These are phyloP conservation scores for Busseola fusca DNA, from an alignment of 2,888 invertebrate species.

Conservation along the genomic window DNA sequence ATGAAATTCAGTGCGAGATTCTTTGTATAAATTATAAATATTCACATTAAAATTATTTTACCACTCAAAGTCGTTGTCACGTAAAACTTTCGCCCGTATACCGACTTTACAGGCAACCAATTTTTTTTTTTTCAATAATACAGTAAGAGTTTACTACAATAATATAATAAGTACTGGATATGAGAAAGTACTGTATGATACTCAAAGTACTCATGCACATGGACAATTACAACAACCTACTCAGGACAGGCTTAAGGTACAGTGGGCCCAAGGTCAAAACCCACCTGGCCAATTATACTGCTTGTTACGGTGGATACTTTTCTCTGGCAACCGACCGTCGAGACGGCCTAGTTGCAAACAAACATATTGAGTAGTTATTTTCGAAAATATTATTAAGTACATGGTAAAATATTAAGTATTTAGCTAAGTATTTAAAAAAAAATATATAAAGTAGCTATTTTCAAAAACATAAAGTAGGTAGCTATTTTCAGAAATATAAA, in stretches of 20 bases:
- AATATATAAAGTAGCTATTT: too few species aligned
- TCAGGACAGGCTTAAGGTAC: constrained; percentile 38
- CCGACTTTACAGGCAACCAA: too few species aligned
- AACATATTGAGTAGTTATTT: background rate
- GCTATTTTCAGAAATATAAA: background rate
- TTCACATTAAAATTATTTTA: too few species aligned
- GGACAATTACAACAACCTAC: constrained; percentile 45
- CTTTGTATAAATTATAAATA: too few species aligned
- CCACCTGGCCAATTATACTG: background rate
- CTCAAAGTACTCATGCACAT: constrained; percentile 59
- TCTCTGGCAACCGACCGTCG: constrained; percentile 11
- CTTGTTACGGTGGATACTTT: constrained; percentile 6
- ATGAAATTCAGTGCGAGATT: too few species aligned
- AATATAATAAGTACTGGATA: constrained; percentile 5
- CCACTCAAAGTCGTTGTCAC: too few species aligned
- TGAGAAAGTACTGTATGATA: constrained; percentile 24
- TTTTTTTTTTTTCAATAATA: constrained; percentile 3
- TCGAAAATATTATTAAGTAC: background rate
- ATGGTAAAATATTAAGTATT: too few species aligned
- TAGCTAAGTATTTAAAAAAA: too few species aligned
- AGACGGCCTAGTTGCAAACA: constrained; percentile 10
- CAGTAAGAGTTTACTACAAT: constrained; percentile 21
- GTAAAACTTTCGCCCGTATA: too few species aligned
- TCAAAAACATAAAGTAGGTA: too few species aligned
- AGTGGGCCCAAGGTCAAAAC: constrained; percentile 8